Base-by-base conservation (phyloP, 2,797 vertebrate genomes). In the Ceyx erithaca region DNA sequence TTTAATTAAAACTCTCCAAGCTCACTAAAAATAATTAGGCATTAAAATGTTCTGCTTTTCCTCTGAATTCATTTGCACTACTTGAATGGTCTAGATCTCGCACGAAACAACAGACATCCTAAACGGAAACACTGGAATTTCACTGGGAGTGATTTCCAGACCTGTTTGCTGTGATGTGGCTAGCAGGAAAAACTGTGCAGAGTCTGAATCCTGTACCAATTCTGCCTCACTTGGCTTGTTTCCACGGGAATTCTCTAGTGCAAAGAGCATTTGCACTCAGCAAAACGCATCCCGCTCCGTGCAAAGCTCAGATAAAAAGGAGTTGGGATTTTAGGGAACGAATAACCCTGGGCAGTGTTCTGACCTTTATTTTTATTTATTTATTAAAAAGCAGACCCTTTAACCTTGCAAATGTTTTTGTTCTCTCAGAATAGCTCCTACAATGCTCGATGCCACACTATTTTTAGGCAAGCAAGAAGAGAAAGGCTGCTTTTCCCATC, bases 401-500 rank as follows among this genome's bases (percentile, higher is more conserved):
- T 98, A 97, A 97, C 97, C 97, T 97, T 93, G 90, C 83, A 97
- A 98, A 97, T 97, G 97, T 97, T 97, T 98, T 97, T 97, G 96
- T 97, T 98, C 95, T 97, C 97, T 97, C 94, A 97, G 97, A 98
- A 97, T 98, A 97, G 96, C 96, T 97, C 96, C 88, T 97, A 97
- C 97, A 97, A 98, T 97, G 96, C 97, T 97, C 96, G 97, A 97
- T 94, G 95, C 96, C 96, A 90, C 76, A 52, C 97, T 98, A 98
- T 97, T 98, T 98, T 98, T 98, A 98, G 98, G 88, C 92, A 93
- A 95, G 94, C 95, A 97, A 97, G 92, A 95, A 96, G 96, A 97
- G 97, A 98, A 98, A 97, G 96, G 95, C 90, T 97, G 97, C 96
- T 97, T 98, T 98, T 98, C 98, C 98, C 98, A 97, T 98, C 97